Base-by-base conservation (phyloP, 30 jellyfish, hydroid and myxozoan species). In the Hydra vulgaris region DNA sequence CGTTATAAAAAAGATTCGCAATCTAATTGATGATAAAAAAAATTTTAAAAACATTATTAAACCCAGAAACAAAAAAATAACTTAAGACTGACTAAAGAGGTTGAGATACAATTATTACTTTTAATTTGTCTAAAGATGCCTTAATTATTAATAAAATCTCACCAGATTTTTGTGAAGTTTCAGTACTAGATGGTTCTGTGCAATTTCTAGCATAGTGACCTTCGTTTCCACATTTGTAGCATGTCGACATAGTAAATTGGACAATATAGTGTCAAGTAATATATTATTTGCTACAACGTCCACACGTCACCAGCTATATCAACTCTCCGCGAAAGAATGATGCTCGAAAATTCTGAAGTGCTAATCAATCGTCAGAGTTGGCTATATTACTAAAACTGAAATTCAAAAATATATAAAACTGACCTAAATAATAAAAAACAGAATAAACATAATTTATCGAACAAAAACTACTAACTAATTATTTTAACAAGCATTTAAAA, bases 201-300 rank as follows among this genome's bases (percentile, higher is more conserved):
- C 97, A 90, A 73, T 82, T 89, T 40, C 95, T 73, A 15, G 97
- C 97, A 66, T 85, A 90, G 81, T 90, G 97, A 20, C 97, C 97
- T 70, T 53, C 76, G 53, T 85, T 85, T 24, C 88, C 85, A 79
- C 97, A 90, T 21, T 86, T 90, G 78, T 85, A 90, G 67, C 97
- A 90, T 71, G 83, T 72, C 61, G 61, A 40, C 61, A 40, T 40
- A 40, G 61, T 40, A 40, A 12, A 40, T 5, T 40, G 12, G 61
- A 40, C 61, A 40, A 40, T 40, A 40, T 40, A 5, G 8, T 40
- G 61, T 40, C 61, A 40, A 40, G 12, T 40, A 3, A 40, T 3
- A 12, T 40, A 40, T 40, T 40, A 3, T 40, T 12, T 40, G 8
- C 61, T 12, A 3, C 61, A 12, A 40, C 61, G 61, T 40, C 61